phyloP scores from a whole-genome alignment of 2,113 vertebrate species.

The Perccottus glenii region DNA sequence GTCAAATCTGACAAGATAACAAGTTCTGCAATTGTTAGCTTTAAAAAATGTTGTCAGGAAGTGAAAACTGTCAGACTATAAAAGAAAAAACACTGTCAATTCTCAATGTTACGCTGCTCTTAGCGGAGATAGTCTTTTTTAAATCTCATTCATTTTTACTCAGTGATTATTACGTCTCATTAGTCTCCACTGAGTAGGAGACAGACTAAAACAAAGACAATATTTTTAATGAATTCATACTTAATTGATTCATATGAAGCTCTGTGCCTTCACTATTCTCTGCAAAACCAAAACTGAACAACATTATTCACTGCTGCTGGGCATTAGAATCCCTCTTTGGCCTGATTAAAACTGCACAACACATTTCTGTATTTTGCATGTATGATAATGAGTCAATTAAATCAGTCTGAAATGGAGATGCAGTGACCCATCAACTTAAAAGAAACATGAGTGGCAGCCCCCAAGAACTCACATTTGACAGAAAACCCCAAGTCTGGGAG shows the following conservation, averaged over 20 bases:
- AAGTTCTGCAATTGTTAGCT: conserved; percentile 14
- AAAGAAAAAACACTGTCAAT: background rate
- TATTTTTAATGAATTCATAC: background rate
- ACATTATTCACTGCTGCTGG: background rate
- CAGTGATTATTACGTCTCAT: no score
- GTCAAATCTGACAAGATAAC: conserved; percentile 39
- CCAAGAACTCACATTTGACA: background rate
- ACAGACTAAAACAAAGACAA: no score
- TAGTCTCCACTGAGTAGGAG: no score
- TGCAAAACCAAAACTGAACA: conserved; percentile 2
- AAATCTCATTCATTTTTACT: no score
- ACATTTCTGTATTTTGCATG: conserved; percentile 55
- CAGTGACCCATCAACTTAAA: conserved; percentile 45
- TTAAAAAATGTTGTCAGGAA: conserved; percentile 26
- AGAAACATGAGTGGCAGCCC: conserved; percentile 30
- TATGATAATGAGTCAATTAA: conserved; percentile 80
- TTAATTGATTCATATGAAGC: background rate
- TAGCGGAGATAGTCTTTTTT: no score
- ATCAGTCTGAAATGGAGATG: conserved; percentile 69
- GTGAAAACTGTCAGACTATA: background rate
- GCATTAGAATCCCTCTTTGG: conserved; percentile 25
- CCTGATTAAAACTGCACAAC: conserved; percentile 66
- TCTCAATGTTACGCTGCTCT: no score
- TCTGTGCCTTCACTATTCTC: background rate
- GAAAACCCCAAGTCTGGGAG: conserved; percentile 9